Evolutionary conservation across 2,797 vertebrate genomes (phyloP), one percentile per base, ranked within the genome.

Genomic region (Myotis daubentonii): DNA sequence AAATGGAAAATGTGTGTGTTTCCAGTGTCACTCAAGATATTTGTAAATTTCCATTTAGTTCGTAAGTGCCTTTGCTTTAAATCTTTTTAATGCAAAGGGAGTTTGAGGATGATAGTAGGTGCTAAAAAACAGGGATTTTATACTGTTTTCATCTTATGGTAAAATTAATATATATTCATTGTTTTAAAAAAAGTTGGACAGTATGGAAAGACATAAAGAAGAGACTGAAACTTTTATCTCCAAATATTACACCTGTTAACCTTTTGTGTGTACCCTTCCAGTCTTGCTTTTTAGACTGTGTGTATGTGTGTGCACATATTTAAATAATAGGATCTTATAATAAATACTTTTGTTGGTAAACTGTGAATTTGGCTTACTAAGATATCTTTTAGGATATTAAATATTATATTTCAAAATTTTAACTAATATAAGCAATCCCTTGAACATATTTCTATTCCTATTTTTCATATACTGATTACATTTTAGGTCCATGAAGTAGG

Each of bases 31-130:
- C 20, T 91, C 25, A 75, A 74, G 75, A 68, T 65, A 79, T 53
- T 65, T 85, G 20, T 66, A 28, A 80, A 66, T 90, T 87, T 96
- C 89, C 12, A n/a, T 80, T 82, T 79, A 65, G 44, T 87, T 93
- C 12, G 49, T 62, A 76, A 87, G 9, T 8, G 22, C 41, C 38
- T 93, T 85, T 88, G 4, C 6, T 82, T 94, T 94, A 33, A 89
- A 72, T 8, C 6, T 70, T 55, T 79, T 51, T 79, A 68, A 74
- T 88, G 51, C 23, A 71, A 16, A 83, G 55, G 30, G 89, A 3
- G 11, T 94, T 83, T 87, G 71, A 93, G 30, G 36, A 76, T 93
- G 66, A 82, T 86, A 66, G 20, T 75, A 82, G 6, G 28, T 44
- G 22, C 44, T 75, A 55, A 89, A 89, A 57, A 57, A 28, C 5